Evolutionary conservation across 2,888 invertebrate genomes (phyloP).

Genomic region (Agrypnus murinus): DNA sequence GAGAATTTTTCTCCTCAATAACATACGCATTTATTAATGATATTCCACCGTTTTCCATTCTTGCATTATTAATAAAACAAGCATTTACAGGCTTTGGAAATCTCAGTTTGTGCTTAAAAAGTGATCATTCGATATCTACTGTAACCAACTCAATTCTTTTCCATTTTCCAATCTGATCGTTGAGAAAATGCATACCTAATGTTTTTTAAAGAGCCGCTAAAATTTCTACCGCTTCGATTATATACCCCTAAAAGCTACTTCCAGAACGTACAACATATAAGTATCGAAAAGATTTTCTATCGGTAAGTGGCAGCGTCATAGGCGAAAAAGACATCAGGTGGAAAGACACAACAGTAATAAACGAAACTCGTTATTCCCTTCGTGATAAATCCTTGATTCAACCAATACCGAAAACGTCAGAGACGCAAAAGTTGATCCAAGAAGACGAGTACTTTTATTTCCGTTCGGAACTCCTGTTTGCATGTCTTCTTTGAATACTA

Average conservation of each 20-base stretch:
- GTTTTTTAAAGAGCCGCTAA: background rate
- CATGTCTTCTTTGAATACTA: conserved; percentile 18
- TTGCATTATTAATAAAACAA: too few relatives aligned
- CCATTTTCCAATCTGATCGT: background rate
- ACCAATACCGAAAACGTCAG: conserved; percentile 7
- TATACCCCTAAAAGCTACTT: conserved; percentile 18
- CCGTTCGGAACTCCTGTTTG: conserved; percentile 6
- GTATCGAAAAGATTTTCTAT: conserved; percentile 8
- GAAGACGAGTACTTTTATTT: conserved; percentile 5
- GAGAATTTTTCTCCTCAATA: too few relatives aligned
- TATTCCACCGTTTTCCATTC: too few relatives aligned
- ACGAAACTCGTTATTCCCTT: conserved; percentile 10
- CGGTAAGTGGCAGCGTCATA: conserved; percentile 1
- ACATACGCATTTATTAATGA: too few relatives aligned
- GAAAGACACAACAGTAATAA: conserved; percentile 25
- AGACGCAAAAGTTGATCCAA: conserved; percentile 24
- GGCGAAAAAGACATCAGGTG: conserved; percentile 15
- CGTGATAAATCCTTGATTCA: conserved; percentile 27
- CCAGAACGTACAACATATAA: conserved; percentile 17
- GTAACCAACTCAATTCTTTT: background rate
- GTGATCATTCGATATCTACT: too few relatives aligned
- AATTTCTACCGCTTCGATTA: conserved; percentile 13
- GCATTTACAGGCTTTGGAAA: too few relatives aligned
- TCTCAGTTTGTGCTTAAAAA: too few relatives aligned
- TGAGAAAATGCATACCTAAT: conserved; percentile 12